A percentile compares a stretch with the other conserved stretches of the same genome.
These are phyloP conservation scores for Notiomystis cincta DNA, from an alignment of 2,113 vertebrate genomes.

Conservation along the genomic window DNA sequence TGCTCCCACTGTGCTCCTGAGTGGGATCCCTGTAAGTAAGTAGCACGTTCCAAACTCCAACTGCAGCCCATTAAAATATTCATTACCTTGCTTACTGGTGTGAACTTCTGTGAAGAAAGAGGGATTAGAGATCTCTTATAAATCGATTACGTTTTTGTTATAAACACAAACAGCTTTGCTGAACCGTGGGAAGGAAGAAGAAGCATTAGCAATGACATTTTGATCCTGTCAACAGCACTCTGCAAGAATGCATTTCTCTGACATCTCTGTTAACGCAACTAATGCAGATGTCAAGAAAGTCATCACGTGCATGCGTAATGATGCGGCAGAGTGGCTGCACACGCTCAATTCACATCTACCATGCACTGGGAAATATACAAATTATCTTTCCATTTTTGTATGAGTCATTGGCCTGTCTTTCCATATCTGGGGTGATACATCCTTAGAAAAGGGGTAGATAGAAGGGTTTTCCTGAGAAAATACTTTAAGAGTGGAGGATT, in stretches of 20 bases:
- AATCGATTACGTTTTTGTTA: background rate
- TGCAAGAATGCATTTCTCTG: background rate
- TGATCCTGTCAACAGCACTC: background rate
- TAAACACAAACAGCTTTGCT: background rate
- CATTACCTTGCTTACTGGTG: background rate
- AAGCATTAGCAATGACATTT: background rate
- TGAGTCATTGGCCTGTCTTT: background rate
- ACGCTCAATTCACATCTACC: background rate
- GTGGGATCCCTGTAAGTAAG: background rate
- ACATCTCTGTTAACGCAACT: background rate
- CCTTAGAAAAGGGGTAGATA: background rate
- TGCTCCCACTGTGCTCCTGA: background rate
- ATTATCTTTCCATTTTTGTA: background rate
- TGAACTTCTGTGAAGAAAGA: background rate
- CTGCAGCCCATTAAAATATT: background rate
- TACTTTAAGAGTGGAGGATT: background rate
- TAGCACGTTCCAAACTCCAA: background rate
- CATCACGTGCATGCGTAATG: background rate
- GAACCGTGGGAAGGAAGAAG: background rate
- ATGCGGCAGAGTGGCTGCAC: background rate
- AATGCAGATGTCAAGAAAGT: conserved; percentile 27
- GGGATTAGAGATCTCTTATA: background rate
- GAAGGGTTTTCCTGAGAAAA: background rate
- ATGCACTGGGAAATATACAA: background rate
- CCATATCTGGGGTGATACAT: background rate